Evolutionary conservation across 2,888 invertebrate species (phyloP).

Genomic region (Apocheima hispidaria): DNA sequence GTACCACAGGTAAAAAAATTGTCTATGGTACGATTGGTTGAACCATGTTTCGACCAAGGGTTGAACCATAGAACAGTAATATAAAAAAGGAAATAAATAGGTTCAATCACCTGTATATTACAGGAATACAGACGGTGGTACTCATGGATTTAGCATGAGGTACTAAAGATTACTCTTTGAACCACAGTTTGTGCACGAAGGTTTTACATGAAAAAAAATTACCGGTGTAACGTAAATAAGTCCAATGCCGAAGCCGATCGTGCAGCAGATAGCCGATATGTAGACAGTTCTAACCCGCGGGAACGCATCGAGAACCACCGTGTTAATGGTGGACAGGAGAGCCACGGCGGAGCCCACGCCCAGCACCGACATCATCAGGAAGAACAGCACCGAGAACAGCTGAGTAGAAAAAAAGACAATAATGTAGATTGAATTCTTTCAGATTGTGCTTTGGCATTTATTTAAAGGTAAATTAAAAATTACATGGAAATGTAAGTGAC

Average conservation of each 20-base stretch:
- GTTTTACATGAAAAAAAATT: constrained; percentile 57
- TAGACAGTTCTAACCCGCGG: constrained; percentile 86
- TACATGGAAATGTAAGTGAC: no score
- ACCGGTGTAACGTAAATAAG: constrained; percentile 92
- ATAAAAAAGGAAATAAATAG: no score
- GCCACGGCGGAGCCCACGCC: constrained; percentile 92
- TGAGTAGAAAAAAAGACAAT: constrained; percentile 58
- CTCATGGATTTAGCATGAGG: no score
- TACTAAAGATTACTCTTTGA: no score
- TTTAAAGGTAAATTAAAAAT: no score
- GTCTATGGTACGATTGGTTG: no score
- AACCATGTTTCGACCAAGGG: no score
- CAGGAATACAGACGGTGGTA: no score
- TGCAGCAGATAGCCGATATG: constrained; percentile 85
- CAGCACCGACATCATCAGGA: constrained; percentile 92
- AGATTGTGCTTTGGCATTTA: not conserved
- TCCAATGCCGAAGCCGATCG: constrained; percentile 87
- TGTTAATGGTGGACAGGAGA: constrained; percentile 89
- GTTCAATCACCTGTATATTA: no score
- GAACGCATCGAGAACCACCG: constrained; percentile 89
- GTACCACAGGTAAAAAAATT: no score
- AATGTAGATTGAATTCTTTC: not conserved
- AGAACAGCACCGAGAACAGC: constrained; percentile 92
- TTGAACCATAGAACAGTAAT: no score
- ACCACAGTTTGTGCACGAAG: no score